phyloP scores from a whole-genome alignment of 1,140 invertebrate species.

The Aleiodes sp. region DNA sequence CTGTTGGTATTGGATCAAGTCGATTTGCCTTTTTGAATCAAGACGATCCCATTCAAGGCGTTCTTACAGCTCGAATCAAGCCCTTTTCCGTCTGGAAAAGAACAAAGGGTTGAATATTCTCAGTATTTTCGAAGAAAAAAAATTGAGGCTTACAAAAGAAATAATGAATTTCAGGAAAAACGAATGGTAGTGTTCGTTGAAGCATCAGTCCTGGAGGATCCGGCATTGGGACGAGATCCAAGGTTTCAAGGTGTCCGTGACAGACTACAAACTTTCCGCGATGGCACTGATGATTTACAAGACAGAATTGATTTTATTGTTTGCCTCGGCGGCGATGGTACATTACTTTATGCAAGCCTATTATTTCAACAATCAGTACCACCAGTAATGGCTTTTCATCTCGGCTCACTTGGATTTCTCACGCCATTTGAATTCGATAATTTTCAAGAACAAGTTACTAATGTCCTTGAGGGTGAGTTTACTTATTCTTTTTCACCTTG shows the following conservation, averaged over 20 bases:
- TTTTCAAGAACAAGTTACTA: constrained; percentile 92
- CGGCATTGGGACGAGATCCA: constrained; percentile 74
- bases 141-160: not conserved
- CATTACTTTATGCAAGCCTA: constrained; percentile 91
- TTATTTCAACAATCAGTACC: constrained; percentile 96
- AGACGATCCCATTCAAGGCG: too few species aligned
- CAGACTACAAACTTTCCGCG: constrained; percentile 89
- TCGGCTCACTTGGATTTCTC: constrained; percentile 95
- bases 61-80: too few species aligned
- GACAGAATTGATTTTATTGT: constrained; percentile 98
- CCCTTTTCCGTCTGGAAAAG: too few species aligned
- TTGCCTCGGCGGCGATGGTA: constrained; percentile 96
- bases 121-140: not conserved
- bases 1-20: too few species aligned
- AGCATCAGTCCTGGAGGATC: constrained; percentile 86
- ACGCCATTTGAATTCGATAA: constrained; percentile 96
- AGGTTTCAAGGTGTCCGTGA: constrained; percentile 80
- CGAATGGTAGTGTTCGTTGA: constrained; percentile 95
- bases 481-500: not conserved
- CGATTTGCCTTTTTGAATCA: too few species aligned
- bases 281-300: constrained; percentile 87
- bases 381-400: constrained; percentile 97
- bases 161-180: constrained; percentile 75
- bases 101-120: too few species aligned
- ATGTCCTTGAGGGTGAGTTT: constrained; percentile 81